Evolutionary conservation across 2,797 vertebrate genomes (phyloP), one percentile per base, ranked within the genome.

Genomic region (Darevskia nairensis): DNA sequence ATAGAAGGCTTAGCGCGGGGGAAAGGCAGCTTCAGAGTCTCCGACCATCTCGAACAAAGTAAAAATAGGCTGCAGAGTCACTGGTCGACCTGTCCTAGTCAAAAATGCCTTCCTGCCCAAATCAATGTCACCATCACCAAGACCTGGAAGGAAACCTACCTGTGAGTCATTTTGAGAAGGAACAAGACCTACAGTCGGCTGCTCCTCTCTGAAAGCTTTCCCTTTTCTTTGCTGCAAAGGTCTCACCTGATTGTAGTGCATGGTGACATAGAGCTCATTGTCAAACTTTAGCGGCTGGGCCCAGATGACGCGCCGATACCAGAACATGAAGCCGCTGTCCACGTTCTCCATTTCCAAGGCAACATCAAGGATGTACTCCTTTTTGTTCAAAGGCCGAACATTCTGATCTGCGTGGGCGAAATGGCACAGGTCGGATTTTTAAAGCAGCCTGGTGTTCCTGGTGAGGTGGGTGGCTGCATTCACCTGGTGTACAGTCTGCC

Each of bases 231-330:
- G 6, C 39, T 8, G 13, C 3, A n/a, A 82, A 15, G 85, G 2
- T 69, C 66, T 0, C 90, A 99, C 99, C 98, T 99, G 99, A 94
- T 98, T 98, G 92, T 98, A 99, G 95, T 98, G 99, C 97, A 99
- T 97, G 3, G 97, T 98, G 95, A 99, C 98, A 0, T 97, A 99
- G 7, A 99, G 97, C 92, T 99, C 98, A 0, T 99, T 99, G 95
- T 99, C 98, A 0, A 99, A 98, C 94, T 99, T 99, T 46, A 99
- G 97, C 0, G 98, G 97, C 93, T 98, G 97, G 86, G 97, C 96
- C 99, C 99, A 99, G 89, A 99, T 98, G 89, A 99, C 97, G 1
- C 99, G 98, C 92, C 99, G 97, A 97, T 99, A 98, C 98, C 98
- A 99, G 92, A 99, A 98, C 89, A 97, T 98, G 96, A 98, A 99